Base-by-base conservation (phyloP, 1,140 invertebrate genomes). In the Drosophila gunungcola region DNA sequence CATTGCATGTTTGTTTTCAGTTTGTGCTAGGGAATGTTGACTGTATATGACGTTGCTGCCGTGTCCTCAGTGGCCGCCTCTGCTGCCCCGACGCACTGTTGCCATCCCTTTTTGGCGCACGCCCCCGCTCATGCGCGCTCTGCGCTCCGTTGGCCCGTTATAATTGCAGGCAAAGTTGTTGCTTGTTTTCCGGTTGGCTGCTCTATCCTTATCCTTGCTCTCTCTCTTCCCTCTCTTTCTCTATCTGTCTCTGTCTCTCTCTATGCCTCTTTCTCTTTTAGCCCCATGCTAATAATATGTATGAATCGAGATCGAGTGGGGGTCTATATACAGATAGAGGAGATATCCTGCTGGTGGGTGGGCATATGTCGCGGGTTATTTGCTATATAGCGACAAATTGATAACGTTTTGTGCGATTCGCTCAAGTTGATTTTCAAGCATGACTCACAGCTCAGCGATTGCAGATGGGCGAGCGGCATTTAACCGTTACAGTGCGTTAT, bases 121-220 rank as follows among this genome's bases (percentile, higher is more conserved):
- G 51, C 57, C 13, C 54, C 49, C 52, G 41, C 65, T 56, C 79
- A 57, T 72, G 70, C 49, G 55, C 70, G 38, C 45, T 68, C 57
- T 51, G 75, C 67, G 70, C 54, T 69, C 63, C 55, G 73, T 52
- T 82, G 62, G 68, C 63, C 74, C 73, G 68, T 74, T 78, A 70
- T 85, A 85, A 85, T 85, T 85, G 81, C 68, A 39, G 57, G 27
- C 55, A 51, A 54, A 81, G 75, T 72, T 86, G 80, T 90, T 91
- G 90, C 73, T 90, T 89, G 90, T 91, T 91, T 91, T 91, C 90
- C 90, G 78, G 90, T 90, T 91, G 90, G 90, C 76, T 91, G 80
- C 58, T 56, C 62, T 64, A 48, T 43, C 21, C 42, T 48, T n/a
- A 34, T 51, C 13, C 34, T 4, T 25, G 4, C 32, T 38, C 57